Evolutionary conservation across 2,888 invertebrate genomes (phyloP).

Genomic region (Pristionchus fissidentatus): DNA sequence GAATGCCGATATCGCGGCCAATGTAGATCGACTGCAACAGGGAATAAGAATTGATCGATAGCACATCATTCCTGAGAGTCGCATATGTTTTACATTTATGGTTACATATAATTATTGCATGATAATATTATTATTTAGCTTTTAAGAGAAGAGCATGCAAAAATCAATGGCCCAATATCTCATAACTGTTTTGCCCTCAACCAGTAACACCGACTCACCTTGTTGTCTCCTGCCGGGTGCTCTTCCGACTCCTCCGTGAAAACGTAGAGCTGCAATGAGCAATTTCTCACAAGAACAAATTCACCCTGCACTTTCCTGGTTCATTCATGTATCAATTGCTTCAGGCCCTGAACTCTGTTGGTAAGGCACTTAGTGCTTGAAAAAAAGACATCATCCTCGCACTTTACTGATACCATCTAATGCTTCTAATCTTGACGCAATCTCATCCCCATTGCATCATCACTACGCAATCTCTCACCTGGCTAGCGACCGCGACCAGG

Average conservation of each 20-base stretch:
- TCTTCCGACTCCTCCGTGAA: slow-evolving; percentile 84
- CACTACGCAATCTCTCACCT: too few relatives aligned
- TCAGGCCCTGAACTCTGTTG: too few relatives aligned
- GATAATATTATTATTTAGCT: too few relatives aligned
- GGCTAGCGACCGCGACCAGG: slow-evolving; percentile 65
- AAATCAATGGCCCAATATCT: neutral
- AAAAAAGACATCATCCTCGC: neutral
- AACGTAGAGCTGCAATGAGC: slow-evolving; percentile 82
- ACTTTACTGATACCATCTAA: neutral
- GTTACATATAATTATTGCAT: neutral
- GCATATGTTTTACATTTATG: neutral
- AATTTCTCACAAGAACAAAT: neutral
- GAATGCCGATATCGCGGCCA: slow-evolving; percentile 54
- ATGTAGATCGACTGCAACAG: slow-evolving; percentile 45
- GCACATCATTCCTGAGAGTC: neutral
- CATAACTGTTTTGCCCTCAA: too few relatives aligned
- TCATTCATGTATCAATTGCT: too few relatives aligned
- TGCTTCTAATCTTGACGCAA: neutral
- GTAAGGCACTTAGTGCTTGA: neutral
- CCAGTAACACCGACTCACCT: slow-evolving; percentile 54
- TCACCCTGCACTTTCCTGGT: neutral
- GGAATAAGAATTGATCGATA: neutral
- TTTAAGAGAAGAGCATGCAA: neutral
- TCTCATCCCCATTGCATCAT: neutral
- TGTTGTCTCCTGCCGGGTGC: slow-evolving; percentile 68